Conservation (phyloP, 2,113 vertebrate species). For the Vulpes vulpes region DNA sequence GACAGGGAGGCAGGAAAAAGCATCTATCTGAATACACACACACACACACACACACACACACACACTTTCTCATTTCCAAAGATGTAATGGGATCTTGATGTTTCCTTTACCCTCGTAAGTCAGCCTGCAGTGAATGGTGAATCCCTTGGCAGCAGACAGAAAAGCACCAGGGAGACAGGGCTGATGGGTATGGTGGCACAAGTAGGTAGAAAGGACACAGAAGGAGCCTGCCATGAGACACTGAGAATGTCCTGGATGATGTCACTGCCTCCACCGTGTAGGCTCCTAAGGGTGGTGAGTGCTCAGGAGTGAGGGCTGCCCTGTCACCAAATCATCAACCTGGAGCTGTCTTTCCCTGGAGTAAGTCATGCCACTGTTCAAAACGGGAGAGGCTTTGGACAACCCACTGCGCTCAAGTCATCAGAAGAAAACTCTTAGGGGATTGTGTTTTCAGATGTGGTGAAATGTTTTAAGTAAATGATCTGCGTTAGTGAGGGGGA, state of each 20-base stretch:
- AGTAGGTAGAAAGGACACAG: background rate
- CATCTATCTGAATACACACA: background rate
- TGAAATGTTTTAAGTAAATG: slow-evolving; percentile 15
- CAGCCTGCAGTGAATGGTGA: background rate
- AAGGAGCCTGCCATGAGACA: background rate
- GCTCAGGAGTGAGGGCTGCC: background rate
- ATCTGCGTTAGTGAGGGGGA: background rate
- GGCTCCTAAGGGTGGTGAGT: background rate
- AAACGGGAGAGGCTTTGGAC: background rate
- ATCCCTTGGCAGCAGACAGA: background rate
- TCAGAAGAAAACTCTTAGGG: background rate
- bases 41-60: background rate
- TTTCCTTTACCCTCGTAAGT: background rate
- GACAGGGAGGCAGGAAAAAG: background rate
- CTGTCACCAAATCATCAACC: background rate
- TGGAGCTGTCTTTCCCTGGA: background rate
- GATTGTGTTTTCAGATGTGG: background rate
- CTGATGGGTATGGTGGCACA: background rate
- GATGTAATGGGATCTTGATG: background rate
- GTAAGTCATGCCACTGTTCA: background rate
- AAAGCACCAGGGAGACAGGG: background rate
- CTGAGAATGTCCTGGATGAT: background rate
- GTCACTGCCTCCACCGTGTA: background rate
- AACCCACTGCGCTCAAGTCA: background rate
- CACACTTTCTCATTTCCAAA: background rate